Conservation (phyloP, 2,888 invertebrate genomes). For the Lepetodrilus schrolli region DNA sequence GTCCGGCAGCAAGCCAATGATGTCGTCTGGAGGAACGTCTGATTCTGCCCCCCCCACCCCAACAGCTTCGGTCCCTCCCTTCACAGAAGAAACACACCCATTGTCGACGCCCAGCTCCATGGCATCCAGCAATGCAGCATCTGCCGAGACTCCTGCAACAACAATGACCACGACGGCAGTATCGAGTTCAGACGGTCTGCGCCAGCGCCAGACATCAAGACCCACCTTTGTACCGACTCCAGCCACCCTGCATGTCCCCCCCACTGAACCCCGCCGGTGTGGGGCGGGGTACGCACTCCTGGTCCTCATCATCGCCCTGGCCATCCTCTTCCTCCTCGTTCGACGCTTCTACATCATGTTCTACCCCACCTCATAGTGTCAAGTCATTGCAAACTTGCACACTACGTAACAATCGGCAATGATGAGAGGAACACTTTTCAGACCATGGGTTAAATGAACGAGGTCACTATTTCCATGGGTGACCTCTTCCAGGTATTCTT, state of each 20-base stretch:
- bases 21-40: neutral
- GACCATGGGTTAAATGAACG: too few species aligned
- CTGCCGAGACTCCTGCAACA: neutral
- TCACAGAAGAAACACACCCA: neutral
- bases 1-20: neutral
- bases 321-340: constrained; percentile 42
- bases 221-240: neutral
- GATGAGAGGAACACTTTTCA: too few species aligned
- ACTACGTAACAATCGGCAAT: too few species aligned
- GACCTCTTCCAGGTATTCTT: too few species aligned
- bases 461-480: too few species aligned
- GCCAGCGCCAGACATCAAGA: constrained; percentile 36
- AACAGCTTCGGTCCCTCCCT: neutral
- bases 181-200: constrained; percentile 25
- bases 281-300: constrained; percentile 31
- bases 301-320: constrained; percentile 43
- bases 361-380: too few species aligned
- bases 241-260: constrained; percentile 30
- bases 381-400: too few species aligned
- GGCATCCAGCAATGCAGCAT: neutral
- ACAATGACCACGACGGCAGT: neutral
- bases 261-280: constrained; percentile 25
- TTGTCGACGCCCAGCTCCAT: neutral
- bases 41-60: neutral
- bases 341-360: constrained; percentile 40